Percentiles rank a stretch among this genome's conserved stretches.
Conservation (phyloP, 2,797 vertebrate species). For the Bradypodion ventrale region DNA sequence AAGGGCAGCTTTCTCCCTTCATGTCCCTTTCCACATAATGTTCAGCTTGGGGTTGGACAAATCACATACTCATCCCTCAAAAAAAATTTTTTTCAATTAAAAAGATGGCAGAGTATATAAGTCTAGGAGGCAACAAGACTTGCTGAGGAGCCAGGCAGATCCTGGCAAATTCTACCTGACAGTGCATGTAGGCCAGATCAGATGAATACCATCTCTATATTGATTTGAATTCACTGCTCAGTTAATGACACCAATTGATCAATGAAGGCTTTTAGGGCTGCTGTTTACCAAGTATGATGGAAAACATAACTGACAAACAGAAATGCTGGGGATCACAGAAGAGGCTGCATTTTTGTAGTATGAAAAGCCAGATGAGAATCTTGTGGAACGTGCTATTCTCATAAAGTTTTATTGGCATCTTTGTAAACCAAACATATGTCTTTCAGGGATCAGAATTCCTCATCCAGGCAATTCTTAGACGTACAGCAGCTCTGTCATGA, state of each 20-base stretch:
- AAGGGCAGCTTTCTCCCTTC: no score
- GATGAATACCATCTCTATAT: neutral
- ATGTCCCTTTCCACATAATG: no score
- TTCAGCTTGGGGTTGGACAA: neutral
- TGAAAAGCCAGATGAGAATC: conserved; percentile 7
- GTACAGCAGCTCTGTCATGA: neutral
- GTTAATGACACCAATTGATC: neutral
- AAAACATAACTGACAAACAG: conserved; percentile 19
- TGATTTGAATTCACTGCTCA: neutral
- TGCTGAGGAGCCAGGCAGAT: neutral
- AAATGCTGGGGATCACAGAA: neutral
- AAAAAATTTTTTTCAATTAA: neutral
- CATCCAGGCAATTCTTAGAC: neutral
- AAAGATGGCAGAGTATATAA: neutral
- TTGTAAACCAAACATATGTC: neutral
- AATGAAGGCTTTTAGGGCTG: conserved; percentile 7
- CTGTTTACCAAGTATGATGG: conserved; percentile 11
- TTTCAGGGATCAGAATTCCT: neutral
- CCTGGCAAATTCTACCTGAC: neutral
- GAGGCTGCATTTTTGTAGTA: neutral
- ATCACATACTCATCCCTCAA: neutral
- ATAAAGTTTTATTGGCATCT: conserved; percentile 2
- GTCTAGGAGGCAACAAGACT: neutral
- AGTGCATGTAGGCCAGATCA: neutral
- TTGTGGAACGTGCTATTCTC: conserved; percentile 14